Evolutionary conservation across 2,888 invertebrate species (phyloP), one percentile per base, ranked within the genome.

Genomic region (Mystacides longicornis): DNA sequence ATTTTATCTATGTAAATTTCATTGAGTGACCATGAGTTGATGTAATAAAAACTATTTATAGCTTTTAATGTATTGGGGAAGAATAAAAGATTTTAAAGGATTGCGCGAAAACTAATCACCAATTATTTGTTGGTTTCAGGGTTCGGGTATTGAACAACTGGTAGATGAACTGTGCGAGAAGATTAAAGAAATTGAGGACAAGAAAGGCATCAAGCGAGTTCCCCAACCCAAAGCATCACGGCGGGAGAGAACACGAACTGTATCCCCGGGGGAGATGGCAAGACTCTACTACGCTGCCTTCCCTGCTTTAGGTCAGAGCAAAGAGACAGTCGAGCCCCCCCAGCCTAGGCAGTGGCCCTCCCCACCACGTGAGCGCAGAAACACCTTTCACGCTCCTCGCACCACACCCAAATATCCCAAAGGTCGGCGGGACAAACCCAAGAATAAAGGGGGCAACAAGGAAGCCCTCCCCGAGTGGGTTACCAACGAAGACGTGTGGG

Each of bases 131-230:
- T n/a, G n/a, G n/a, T 75, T 82, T 64, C 79, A 91, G 88, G 85
- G 84, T 73, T 81, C 83, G 73, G 86, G 86, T 70, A 84, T 90
- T 67, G 88, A 89, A 77, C 82, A 81, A 67, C 79, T 91, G 70
- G 87, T 91, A 64, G 89, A 90, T 73, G 89, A 91, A 77, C 78
- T 91, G 68, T 88, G 87, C 73, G 81, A 80, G 64, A 85, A 85
- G 74, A 76, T 90, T 66, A 85, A 86, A 71, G 84, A 87, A 71
- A 80, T 85, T 65, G 83, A 83, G 66, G 71, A 67, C 23, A 47
- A 18, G 5, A 55, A 52, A 9, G 50, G 47, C 45, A 64, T 64
- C 52, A 66, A 65, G 57, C 66, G 68, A 62, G 61, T 64, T 37
- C 65, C 69, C 69, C 67, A 69, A 62, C 66, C 68, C 69, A 66